Conservation (phyloP, 2,888 invertebrate genomes). For the Alentia gelatinosa region DNA sequence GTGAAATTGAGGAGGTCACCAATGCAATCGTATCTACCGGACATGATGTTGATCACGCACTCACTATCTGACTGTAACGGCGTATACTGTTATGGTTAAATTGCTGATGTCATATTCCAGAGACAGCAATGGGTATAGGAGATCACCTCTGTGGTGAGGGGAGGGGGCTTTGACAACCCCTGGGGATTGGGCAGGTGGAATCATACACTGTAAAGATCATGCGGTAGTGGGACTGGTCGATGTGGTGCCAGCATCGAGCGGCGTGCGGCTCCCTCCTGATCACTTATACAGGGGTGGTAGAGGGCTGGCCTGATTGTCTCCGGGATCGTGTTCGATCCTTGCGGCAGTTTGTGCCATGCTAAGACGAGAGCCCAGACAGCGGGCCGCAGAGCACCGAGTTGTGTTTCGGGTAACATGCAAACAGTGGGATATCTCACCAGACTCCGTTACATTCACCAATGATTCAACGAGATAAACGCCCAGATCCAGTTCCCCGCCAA, state of each 20-base stretch:
- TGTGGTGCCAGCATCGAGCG: background rate
- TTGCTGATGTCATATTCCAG: too few species aligned
- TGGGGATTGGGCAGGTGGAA: too few species aligned
- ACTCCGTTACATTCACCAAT: background rate
- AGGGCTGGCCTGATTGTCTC: slow-evolving; percentile 34
- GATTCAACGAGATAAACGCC: slow-evolving; percentile 23
- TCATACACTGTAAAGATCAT: too few species aligned
- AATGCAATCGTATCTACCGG: too few species aligned
- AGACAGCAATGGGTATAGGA: too few species aligned
- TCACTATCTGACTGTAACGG: too few species aligned
- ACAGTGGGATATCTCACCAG: background rate
- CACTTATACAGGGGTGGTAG: background rate
- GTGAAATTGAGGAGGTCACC: too few species aligned
- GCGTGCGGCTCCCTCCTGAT: background rate
- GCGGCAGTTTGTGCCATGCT: slow-evolving; percentile 7
- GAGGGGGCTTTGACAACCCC: too few species aligned
- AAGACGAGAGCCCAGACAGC: background rate
- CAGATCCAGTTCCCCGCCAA: background rate
- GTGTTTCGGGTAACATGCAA: background rate
- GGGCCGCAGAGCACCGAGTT: background rate
- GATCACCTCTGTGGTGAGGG: too few species aligned
- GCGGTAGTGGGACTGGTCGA: background rate
- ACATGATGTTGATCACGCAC: too few species aligned
- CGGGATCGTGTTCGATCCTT: slow-evolving; percentile 11
- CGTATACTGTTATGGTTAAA: too few species aligned